Evolutionary conservation across 1,140 invertebrate genomes (phyloP).

Genomic region (Mya arenaria): DNA sequence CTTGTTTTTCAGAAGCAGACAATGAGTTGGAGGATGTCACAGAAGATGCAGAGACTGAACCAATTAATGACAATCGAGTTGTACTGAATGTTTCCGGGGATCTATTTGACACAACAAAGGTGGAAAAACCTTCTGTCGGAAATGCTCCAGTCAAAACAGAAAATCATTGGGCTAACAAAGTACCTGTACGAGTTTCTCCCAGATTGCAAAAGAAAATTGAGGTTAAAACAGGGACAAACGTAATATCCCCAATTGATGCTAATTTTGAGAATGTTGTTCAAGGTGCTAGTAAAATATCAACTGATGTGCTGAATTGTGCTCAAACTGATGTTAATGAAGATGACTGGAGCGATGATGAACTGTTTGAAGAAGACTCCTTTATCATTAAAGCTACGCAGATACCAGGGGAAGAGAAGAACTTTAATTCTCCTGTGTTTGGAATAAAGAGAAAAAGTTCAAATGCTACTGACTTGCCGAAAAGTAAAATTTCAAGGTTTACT

Average conservation of each 20-base stretch:
- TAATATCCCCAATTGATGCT: neutral
- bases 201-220: no score
- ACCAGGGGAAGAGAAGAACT: constrained; percentile 1
- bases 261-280: neutral
- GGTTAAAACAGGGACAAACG: no score
- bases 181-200: no score
- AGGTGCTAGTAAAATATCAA: neutral
- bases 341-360: constrained; percentile 63
- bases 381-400: constrained; percentile 61
- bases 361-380: constrained; percentile 64
- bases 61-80: no score
- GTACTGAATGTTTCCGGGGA: no score
- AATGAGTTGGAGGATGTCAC: no score
- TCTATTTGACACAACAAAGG: no score
- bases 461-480: constrained; percentile 23
- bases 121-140: no score
- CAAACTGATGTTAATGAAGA: constrained; percentile 32
- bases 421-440: constrained; percentile 29
- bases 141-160: no score
- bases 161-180: no score
- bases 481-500: constrained; percentile 39
- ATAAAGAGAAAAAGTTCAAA: constrained; percentile 22
- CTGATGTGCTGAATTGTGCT: neutral
- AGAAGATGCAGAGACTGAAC: no score
- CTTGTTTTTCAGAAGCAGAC: no score